Evolutionary conservation across 2,113 vertebrate genomes (phyloP), one percentile per base, ranked within the genome.

Genomic region (Ophthalmolycus amberensis): DNA sequence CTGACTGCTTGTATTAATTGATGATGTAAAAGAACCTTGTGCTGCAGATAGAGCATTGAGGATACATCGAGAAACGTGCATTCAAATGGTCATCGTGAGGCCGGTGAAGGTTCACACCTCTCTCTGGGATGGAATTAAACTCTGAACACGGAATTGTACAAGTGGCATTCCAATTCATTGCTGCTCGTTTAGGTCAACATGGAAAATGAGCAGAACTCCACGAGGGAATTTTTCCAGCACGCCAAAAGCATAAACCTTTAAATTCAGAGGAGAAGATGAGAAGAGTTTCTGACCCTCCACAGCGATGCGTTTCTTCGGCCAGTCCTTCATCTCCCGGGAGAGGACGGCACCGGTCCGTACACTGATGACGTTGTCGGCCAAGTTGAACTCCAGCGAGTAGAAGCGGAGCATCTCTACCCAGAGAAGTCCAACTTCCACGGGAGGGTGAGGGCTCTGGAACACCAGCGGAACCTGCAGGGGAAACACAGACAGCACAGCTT

Each of bases 371-470:
- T 95, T 89, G 78, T 98, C 97, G 77, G 96, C 92, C 93, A 97
- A 92, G 88, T 94, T 95, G 92, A 97, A 98, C 84, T 97, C 97
- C 93, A 99, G 94, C 4, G 97, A 96, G 92, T 98, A 99, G 88
- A 98, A 99, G 82, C 97, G 96, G 80, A 99, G 95, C 91, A 99
- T 86, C 90, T 99, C 97, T 50, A 98, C 94, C 97, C 97, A 99
- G 20, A 99, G 95, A 56, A 96, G 96, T 34, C 96, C 97, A 71
- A 95, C 63, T 46, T 95, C 93, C 37, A 92, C 93, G 59, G 93
- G 89, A 63, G 86, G 83, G 48, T 71, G 88, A 46, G 95, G 88
- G 52, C 67, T 93, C 70, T 85, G 94, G 93, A 96, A 97, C 27
- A 93, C 92, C 91, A 99, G 94, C 0, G 96, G 92, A 70, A 94